Base-by-base conservation (phyloP, 2,888 invertebrate genomes). In the Hermaeophaga mercurialis region DNA sequence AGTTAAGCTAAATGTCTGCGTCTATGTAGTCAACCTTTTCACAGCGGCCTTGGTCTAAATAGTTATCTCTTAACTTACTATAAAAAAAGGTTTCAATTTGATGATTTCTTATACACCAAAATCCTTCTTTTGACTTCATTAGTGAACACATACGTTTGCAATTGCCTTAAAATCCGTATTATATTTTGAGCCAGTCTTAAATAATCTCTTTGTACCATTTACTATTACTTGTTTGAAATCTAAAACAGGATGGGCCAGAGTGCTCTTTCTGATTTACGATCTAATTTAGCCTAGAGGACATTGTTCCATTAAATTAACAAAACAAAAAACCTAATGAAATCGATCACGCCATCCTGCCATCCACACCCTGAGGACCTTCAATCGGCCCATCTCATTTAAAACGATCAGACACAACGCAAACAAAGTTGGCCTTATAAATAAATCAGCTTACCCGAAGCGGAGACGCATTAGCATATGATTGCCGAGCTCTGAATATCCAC, bases 391-490 rank as follows among this genome's bases (percentile, higher is more conserved):
- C 36, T 48, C 41, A 55, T 47, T 48, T 55, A 41, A 48, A 52
- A 46, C 33, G 52, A 56, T 56, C 57, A 52, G 59, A 53, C 49
- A 56, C 60, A 63, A 63, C 48, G 63, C 63, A 63, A 63, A 63
- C 63, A 63, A 49, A 59, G 58, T 50, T 54, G 63, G 64, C 60
- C 70, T 68, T 70, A 73, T 72, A 73, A 73, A 73, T 73, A 73
- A 73, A 73, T 73, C 72, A 72, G 63, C 64, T 49, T 49, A 47
- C 61, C 62, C 28, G 39, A n/a, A 63, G 66, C 62, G 65, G 64
- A 59, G 65, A 64, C 63, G 67, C 67, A 73, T 73, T 73, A 73
- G 72, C 74, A 74, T 73, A 73, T 71, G 73, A 74, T 73, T 74
- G 73, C 71, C 64, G 68, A 66, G 68, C 70, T 70, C 66, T 64